These are phyloP conservation scores for Atopsyche davidsoni DNA, from an alignment of 1,140 invertebrate species.

Conservation along the genomic window DNA sequence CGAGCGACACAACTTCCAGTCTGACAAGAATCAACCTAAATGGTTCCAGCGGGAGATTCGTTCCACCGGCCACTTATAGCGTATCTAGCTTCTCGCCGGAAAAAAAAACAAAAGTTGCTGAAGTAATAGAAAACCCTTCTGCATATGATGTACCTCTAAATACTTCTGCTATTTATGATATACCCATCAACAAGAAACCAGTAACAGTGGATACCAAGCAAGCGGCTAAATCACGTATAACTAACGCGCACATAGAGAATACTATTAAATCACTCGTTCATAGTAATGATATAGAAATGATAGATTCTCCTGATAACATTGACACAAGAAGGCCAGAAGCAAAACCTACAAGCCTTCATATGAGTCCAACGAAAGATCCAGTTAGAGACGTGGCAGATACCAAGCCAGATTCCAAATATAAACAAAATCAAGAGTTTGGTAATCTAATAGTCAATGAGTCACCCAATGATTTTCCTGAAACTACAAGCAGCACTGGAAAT, in stretches of 20 bases:
- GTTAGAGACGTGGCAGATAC: no score
- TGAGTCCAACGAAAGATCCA: no score
- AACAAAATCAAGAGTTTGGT: no score
- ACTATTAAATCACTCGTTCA: no score
- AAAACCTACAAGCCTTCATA: background rate
- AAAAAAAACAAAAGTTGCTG: constrained; percentile 29
- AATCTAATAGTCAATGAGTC: no score
- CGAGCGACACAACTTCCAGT: constrained; percentile 33
- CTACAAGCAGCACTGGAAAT: constrained; percentile 42
- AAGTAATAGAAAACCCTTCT: constrained; percentile 39
- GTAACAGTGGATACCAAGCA: no score
- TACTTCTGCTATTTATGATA: constrained; percentile 41
- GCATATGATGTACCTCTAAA: constrained; percentile 43
- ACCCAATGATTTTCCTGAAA: constrained; percentile 36
- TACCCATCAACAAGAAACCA: constrained; percentile 41
- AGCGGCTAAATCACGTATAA: no score
- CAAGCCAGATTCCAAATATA: no score
- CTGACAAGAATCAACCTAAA: constrained; percentile 27
- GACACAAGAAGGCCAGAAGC: background rate
- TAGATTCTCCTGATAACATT: background rate
- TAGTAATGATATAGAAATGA: no score
- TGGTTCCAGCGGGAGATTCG: constrained; percentile 5
- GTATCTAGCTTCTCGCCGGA: constrained; percentile 10
- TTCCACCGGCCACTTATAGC: constrained; percentile 16
- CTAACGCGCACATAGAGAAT: no score